Conservation (phyloP, 2,797 vertebrate genomes). For the Hippocampus kuda region DNA sequence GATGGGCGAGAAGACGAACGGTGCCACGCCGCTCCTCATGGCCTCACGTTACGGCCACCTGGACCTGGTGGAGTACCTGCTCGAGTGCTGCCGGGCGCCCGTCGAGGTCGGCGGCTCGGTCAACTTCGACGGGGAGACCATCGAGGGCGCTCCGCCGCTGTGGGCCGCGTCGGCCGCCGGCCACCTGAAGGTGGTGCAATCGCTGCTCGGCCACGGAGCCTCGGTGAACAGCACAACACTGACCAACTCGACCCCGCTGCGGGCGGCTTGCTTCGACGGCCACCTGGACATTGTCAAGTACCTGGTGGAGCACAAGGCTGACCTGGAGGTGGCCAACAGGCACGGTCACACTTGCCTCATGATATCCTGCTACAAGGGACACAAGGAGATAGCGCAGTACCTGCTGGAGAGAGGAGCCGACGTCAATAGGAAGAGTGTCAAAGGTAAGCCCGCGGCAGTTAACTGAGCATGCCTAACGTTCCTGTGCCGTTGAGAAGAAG, state of each 20-base stretch:
- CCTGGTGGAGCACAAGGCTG: slow-evolving; percentile 93
- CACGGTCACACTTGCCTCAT: slow-evolving; percentile 97
- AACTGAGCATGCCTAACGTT: background rate
- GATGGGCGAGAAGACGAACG: slow-evolving; percentile 91
- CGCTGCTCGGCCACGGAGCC: slow-evolving; percentile 85
- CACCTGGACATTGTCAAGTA: slow-evolving; percentile 95
- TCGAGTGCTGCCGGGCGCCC: slow-evolving; percentile 86
- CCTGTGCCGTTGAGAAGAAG: background rate
- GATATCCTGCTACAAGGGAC: slow-evolving; percentile 98
- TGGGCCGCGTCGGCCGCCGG: slow-evolving; percentile 96
- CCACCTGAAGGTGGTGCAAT: slow-evolving; percentile 93
- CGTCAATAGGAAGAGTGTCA: slow-evolving; percentile 96
- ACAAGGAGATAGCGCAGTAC: slow-evolving; percentile 95
- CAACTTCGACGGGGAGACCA: slow-evolving; percentile 96
- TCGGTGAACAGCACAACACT: slow-evolving; percentile 97
- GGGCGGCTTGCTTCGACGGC: slow-evolving; percentile 95
- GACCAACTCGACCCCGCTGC: slow-evolving; percentile 90
- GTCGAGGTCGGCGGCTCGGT: slow-evolving; percentile 93
- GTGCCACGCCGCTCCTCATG: slow-evolving; percentile 90
- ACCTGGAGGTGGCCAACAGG: slow-evolving; percentile 94
- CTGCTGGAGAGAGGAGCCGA: slow-evolving; percentile 94
- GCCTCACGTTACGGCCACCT: slow-evolving; percentile 90
- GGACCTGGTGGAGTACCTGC: slow-evolving; percentile 89
- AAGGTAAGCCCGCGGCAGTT: slow-evolving; percentile 69
- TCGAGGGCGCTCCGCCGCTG: slow-evolving; percentile 90